phyloP scores from a whole-genome alignment of 2,888 invertebrate species.

The Monochamus alternatus region DNA sequence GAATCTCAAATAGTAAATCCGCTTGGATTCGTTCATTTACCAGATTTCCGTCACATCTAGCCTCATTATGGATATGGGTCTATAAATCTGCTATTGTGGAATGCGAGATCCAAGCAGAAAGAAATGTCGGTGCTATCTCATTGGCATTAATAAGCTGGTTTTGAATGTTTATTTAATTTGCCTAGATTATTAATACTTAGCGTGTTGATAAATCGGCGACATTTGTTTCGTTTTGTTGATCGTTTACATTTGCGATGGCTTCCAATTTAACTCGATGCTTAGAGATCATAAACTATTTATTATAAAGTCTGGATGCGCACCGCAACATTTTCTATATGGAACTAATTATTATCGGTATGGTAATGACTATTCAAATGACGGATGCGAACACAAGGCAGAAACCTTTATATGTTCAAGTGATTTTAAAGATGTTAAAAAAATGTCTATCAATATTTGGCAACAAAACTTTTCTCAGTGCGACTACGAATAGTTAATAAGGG shows the following conservation, averaged over 20 bases:
- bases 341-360: conserved; percentile 24
- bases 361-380: neutral
- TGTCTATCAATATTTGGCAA: neutral
- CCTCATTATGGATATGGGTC: conserved; percentile 63
- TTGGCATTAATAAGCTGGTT: conserved; percentile 49
- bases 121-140: conserved; percentile 47
- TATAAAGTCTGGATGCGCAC: neutral
- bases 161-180: conserved; percentile 55
- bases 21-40: conserved; percentile 50
- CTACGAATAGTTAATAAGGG: neutral
- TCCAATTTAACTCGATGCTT: conserved; percentile 32
- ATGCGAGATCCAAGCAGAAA: conserved; percentile 50
- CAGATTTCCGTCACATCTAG: conserved; percentile 64
- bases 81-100: conserved; percentile 63
- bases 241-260: conserved; percentile 37
- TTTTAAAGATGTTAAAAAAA: no score
- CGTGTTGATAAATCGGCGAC: conserved; percentile 35
- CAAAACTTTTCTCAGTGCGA: neutral
- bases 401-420: no score
- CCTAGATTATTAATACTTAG: conserved; percentile 48
- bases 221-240: conserved; percentile 43
- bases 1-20: conserved; percentile 53
- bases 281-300: conserved; percentile 28
- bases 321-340: neutral
- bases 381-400: no score